phyloP scores from a whole-genome alignment of 2,888 invertebrate genomes.

The Platycheirus rosarum region DNA sequence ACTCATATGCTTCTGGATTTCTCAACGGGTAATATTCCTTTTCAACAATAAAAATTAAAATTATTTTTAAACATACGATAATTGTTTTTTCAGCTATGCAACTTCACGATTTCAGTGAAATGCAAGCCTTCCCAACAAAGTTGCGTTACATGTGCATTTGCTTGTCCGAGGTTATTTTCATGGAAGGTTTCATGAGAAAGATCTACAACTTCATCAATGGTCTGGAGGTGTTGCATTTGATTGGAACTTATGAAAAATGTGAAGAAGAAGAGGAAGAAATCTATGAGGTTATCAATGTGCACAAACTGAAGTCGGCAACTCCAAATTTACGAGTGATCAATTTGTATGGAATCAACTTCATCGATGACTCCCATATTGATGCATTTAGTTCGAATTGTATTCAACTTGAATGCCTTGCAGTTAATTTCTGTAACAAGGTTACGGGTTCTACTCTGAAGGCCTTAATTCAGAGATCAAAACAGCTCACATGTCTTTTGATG shows the following conservation, averaged over 20 bases:
- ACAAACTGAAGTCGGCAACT: conserved; percentile 98
- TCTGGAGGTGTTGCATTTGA: conserved; percentile 95
- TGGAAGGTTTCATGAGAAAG: conserved; percentile 99
- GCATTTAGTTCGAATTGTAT: conserved; percentile 98
- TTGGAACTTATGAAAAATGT: conserved; percentile 98
- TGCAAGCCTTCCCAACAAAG: conserved; percentile 99
- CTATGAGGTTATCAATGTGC: conserved; percentile 99
- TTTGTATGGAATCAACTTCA: conserved; percentile 98
- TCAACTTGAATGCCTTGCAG: conserved; percentile 97
- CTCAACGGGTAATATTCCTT: conserved; percentile 87
- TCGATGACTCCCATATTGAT: conserved; percentile 99
- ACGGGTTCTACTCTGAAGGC: conserved; percentile 97
- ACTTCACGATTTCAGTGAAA: conserved; percentile 99
- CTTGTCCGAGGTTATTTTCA: conserved; percentile 99
- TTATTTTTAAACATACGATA: not conserved
- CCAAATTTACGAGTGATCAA: conserved; percentile 99
- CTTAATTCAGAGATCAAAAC: conserved; percentile 95
- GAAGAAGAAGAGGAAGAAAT: conserved; percentile 99
- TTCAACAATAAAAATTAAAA: no score
- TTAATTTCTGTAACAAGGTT: conserved; percentile 98
- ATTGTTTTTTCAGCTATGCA: conserved; percentile 91
- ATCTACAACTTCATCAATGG: conserved; percentile 99
- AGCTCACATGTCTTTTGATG: conserved; percentile 95
- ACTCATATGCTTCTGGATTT: conserved; percentile 98
- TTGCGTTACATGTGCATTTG: conserved; percentile 97